Percentiles rank a stretch among this genome's conserved stretches.
These are phyloP conservation scores for Aplysia californica DNA, from an alignment of 1,140 invertebrate genomes.

Conservation along the genomic window DNA sequence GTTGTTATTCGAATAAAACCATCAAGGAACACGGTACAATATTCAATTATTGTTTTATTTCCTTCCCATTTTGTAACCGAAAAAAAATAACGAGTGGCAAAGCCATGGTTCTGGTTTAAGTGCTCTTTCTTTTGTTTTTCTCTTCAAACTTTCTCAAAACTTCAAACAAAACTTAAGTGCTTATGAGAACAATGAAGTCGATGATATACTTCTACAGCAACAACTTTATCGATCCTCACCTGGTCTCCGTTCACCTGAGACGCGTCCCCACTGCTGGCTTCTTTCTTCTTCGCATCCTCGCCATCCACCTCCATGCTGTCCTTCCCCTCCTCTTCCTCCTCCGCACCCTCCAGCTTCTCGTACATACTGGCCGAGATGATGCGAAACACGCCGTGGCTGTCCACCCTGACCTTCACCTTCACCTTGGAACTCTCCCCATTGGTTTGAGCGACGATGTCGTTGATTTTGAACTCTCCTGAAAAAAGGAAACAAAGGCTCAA, in stretches of 20 bases:
- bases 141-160: no score
- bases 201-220: background rate
- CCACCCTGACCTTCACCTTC: constrained; percentile 94
- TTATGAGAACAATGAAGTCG: background rate
- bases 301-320: constrained; percentile 63
- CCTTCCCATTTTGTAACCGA: no score
- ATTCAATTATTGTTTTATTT: no score
- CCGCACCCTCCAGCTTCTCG: constrained; percentile 75
- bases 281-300: constrained; percentile 44
- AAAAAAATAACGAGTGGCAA: no score
- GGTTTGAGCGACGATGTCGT: constrained; percentile 82
- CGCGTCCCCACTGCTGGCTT: background rate
- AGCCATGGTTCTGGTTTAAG: no score
- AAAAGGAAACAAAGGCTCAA: constrained; percentile 6
- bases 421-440: constrained; percentile 92
- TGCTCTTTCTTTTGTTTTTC: no score
- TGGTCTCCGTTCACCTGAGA: constrained; percentile 16
- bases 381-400: constrained; percentile 91
- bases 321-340: constrained; percentile 49
- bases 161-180: no score
- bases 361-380: constrained; percentile 86
- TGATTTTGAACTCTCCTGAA: constrained; percentile 83
- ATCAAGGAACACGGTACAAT: no score
- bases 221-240: constrained; percentile 12
- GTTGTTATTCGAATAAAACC: no score